A percentile compares a stretch with the other conserved stretches of the same genome.
Evolutionary conservation across 1,140 invertebrate genomes (phyloP).

Genomic region (Drosophila nigrodunni): DNA sequence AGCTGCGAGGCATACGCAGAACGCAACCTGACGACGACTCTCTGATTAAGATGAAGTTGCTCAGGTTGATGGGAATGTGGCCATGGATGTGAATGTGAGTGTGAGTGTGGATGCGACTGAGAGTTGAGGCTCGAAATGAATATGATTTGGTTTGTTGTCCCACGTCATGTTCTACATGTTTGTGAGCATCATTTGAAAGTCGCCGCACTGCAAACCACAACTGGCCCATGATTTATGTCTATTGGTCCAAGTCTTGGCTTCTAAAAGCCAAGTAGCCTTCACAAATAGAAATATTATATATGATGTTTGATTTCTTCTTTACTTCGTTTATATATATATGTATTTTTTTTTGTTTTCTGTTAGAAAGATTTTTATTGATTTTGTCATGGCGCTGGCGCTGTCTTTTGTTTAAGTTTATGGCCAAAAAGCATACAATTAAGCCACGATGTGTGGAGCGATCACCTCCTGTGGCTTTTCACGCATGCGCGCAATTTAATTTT

Average conservation of each 20-base stretch:
- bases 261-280: conserved; percentile 52
- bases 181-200: conserved; percentile 65
- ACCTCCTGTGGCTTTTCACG: conserved; percentile 74
- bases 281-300: conserved; percentile 25
- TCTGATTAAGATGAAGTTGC: conserved; percentile 56
- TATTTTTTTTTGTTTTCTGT: conserved; percentile 35
- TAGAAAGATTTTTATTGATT: conserved; percentile 58
- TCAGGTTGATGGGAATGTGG: conserved; percentile 25
- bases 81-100: conserved; percentile 41
- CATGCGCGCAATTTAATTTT: conserved; percentile 63
- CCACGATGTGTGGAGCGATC: conserved; percentile 46
- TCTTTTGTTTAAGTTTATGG: conserved; percentile 21
- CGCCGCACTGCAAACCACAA: conserved; percentile 48
- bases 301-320: conserved; percentile 11
- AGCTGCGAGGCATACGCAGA: conserved; percentile 30
- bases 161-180: conserved; percentile 80
- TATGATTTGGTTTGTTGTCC: conserved; percentile 60
- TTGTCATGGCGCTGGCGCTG: conserved; percentile 42
- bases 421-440: conserved; percentile 31
- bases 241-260: conserved; percentile 29
- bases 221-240: conserved; percentile 78
- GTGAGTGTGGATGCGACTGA: conserved; percentile 26
- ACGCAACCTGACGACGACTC: conserved; percentile 56
- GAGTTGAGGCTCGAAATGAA: conserved; percentile 24
- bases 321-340: conserved; percentile 15